Percentiles rank a stretch among this genome's conserved stretches.
Evolutionary conservation across 2,113 vertebrate species (phyloP).

Genomic region (Rana temporaria): DNA sequence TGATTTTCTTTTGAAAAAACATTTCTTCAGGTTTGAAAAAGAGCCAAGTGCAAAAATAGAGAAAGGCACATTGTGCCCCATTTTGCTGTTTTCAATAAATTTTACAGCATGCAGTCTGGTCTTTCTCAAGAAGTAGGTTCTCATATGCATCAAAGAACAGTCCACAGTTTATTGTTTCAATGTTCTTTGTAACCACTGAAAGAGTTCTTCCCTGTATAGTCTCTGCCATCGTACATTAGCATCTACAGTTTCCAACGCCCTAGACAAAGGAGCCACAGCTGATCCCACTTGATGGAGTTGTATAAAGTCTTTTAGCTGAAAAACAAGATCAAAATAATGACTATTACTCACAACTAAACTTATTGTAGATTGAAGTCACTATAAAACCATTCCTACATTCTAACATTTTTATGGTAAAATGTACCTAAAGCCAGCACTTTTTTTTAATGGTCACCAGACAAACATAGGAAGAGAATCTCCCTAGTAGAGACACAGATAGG

Average conservation of each 20-base stretch:
- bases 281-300: constrained; percentile 80
- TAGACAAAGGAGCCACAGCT: constrained; percentile 81
- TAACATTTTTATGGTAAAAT: too few species aligned
- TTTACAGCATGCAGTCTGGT: constrained; percentile 60
- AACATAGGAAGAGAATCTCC: too few species aligned
- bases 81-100: constrained; percentile 61
- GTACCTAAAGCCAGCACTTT: too few species aligned
- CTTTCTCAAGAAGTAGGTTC: constrained; percentile 62
- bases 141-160: constrained; percentile 55
- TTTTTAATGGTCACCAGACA: too few species aligned
- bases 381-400: too few species aligned
- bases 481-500: too few species aligned
- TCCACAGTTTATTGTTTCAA: constrained; percentile 74
- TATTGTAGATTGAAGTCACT: not conserved
- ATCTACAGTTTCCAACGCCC: constrained; percentile 92
- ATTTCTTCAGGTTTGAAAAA: constrained; percentile 65
- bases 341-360: too few species aligned
- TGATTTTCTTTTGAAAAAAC: constrained; percentile 63
- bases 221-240: constrained; percentile 94
- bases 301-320: constrained; percentile 93
- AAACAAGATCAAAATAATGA: constrained; percentile 51
- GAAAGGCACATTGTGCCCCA: constrained; percentile 52
- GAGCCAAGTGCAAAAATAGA: constrained; percentile 63
- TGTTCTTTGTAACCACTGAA: constrained; percentile 93
- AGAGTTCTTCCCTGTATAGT: constrained; percentile 90